These are phyloP conservation scores for Pygmarrhopalites habei DNA, from an alignment of 1,140 invertebrate genomes.

Conservation along the genomic window DNA sequence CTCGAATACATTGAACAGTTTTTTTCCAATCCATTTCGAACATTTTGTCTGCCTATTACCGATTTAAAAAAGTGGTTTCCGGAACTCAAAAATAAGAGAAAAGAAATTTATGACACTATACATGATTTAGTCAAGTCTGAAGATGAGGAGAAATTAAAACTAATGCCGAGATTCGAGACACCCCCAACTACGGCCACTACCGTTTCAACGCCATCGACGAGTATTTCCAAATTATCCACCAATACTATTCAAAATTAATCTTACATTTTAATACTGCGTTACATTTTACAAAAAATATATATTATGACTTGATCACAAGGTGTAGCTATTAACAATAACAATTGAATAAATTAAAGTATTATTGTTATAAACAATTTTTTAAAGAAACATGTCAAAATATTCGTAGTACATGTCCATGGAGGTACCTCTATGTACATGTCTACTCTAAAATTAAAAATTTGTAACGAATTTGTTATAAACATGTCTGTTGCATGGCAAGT, in stretches of 20 bases:
- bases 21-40: slow-evolving; percentile 50
- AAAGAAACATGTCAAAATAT: too few species aligned
- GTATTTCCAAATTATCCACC: not conserved
- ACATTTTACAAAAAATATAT: not conserved
- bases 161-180: not conserved
- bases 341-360: too few species aligned
- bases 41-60: not conserved
- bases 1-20: slow-evolving; percentile 94
- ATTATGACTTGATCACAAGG: too few species aligned
- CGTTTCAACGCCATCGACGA: not conserved
- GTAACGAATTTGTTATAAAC: too few species aligned
- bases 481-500: too few species aligned
- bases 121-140: not conserved
- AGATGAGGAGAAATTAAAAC: not conserved
- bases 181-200: not conserved
- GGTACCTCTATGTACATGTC: too few species aligned
- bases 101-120: slow-evolving; percentile 25
- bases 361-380: too few species aligned
- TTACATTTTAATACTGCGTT: not conserved
- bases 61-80: slow-evolving; percentile 25
- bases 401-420: too few species aligned
- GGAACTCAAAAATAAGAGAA: slow-evolving; percentile 8
- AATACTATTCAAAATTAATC: not conserved
- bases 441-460: too few species aligned
- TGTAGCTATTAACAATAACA: too few species aligned